Evolutionary conservation across 1,140 invertebrate species (phyloP).

Genomic region (Pararge aegeria): DNA sequence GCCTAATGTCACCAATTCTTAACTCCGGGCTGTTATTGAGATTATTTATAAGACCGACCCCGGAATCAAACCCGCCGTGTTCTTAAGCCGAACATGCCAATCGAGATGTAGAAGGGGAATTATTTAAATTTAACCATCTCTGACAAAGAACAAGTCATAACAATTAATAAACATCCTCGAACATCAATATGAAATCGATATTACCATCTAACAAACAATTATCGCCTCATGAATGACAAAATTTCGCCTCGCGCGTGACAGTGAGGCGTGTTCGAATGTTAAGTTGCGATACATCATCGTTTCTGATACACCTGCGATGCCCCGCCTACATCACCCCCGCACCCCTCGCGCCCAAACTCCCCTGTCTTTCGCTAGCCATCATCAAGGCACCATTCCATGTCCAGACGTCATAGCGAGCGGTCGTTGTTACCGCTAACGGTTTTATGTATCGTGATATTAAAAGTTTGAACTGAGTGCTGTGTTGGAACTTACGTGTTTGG

Average conservation of each 20-base stretch:
- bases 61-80: no score
- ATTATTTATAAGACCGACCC: no score
- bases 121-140: no score
- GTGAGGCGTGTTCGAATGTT: conserved; percentile 70
- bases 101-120: no score
- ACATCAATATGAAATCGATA: conserved; percentile 20
- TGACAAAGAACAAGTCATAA: not conserved
- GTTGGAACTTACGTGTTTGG: conserved; percentile 39
- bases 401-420: conserved; percentile 46
- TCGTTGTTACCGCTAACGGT: conserved; percentile 30
- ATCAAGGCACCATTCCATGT: conserved; percentile 62
- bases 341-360: conserved; percentile 34
- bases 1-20: no score
- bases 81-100: no score
- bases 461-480: conserved; percentile 49
- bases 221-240: conserved; percentile 32
- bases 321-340: conserved; percentile 48
- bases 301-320: conserved; percentile 67
- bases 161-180: conserved; percentile 25
- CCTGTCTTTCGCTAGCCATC: conserved; percentile 42
- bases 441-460: conserved; percentile 28
- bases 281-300: conserved; percentile 70
- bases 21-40: no score
- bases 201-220: conserved; percentile 30
- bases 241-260: conserved; percentile 52